Evolutionary conservation across 2,113 vertebrate species (phyloP).

Genomic region (Erythrocercus mccallii): DNA sequence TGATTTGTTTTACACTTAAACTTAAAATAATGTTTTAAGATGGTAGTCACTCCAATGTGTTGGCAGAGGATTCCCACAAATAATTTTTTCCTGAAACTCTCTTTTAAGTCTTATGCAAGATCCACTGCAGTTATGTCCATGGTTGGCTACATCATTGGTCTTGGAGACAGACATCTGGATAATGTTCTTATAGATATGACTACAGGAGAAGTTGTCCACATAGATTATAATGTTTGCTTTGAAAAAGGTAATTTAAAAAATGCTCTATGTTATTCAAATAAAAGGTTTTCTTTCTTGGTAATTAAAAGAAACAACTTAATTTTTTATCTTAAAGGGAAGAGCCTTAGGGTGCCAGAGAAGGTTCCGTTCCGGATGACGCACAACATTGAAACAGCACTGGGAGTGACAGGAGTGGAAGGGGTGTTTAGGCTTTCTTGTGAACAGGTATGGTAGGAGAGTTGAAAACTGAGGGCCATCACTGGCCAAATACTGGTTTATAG

Average conservation of each 20-base stretch:
- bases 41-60: constrained; percentile 40
- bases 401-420: constrained; percentile 95
- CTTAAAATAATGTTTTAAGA: constrained; percentile 28
- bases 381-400: constrained; percentile 94
- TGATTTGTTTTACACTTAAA: constrained; percentile 18
- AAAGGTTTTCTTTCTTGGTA: background rate
- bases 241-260: constrained; percentile 87
- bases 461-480: background rate
- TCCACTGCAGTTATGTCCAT: constrained; percentile 99
- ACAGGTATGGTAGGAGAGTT: constrained; percentile 75
- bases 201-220: constrained; percentile 97
- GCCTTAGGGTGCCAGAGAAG: constrained; percentile 95
- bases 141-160: constrained; percentile 98
- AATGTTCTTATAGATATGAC: constrained; percentile 99
- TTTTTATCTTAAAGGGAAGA: constrained; percentile 84
- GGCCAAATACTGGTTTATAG: background rate
- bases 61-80: constrained; percentile 56
- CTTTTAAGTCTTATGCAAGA: constrained; percentile 89
- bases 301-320: constrained; percentile 40
- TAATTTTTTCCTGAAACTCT: constrained; percentile 64
- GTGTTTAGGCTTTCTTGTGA: constrained; percentile 98
- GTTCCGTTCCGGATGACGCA: constrained; percentile 99
- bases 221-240: constrained; percentile 99
- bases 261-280: constrained; percentile 46
- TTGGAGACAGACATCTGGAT: constrained; percentile 97